Evolutionary conservation across 2,113 vertebrate species (phyloP).

Genomic region (Laterallus jamaicensis): DNA sequence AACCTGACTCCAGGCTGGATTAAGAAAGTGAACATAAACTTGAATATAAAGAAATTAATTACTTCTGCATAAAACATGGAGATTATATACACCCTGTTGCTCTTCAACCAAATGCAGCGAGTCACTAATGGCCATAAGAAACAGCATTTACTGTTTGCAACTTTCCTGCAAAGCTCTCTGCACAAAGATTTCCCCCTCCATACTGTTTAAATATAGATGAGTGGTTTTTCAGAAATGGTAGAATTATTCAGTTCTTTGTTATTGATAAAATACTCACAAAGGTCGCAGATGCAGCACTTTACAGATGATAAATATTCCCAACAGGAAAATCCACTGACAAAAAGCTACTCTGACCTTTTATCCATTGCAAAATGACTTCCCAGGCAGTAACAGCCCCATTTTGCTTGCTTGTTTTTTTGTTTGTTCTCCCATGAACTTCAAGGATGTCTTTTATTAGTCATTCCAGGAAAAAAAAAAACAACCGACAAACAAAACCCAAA

Average conservation of each 20-base stretch:
- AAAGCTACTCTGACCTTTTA: slow-evolving; percentile 65
- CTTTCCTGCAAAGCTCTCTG: neutral
- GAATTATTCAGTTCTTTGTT: slow-evolving; percentile 69
- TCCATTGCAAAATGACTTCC: slow-evolving; percentile 48
- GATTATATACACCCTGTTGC: neutral
- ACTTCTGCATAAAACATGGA: neutral
- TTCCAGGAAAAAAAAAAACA: neutral
- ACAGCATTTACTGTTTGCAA: neutral
- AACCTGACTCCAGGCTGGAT: neutral
- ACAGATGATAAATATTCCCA: slow-evolving; percentile 63
- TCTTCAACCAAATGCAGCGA: neutral
- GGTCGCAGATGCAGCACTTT: slow-evolving; percentile 62
- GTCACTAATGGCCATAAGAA: neutral
- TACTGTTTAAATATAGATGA: slow-evolving; percentile 72
- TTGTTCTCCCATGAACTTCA: slow-evolving; percentile 50
- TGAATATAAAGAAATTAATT: neutral
- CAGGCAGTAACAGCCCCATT: slow-evolving; percentile 39
- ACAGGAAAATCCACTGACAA: slow-evolving; percentile 53
- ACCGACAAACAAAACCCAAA: neutral
- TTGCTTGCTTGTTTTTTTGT: neutral
- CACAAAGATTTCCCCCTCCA: slow-evolving; percentile 1
- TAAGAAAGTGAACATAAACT: neutral
- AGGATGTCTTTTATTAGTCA: slow-evolving; percentile 60
- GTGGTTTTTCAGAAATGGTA: slow-evolving; percentile 32
- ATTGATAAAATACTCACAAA: slow-evolving; percentile 69